Base-by-base conservation (phyloP, 2,797 vertebrate species). In the Borostomias antarcticus region DNA sequence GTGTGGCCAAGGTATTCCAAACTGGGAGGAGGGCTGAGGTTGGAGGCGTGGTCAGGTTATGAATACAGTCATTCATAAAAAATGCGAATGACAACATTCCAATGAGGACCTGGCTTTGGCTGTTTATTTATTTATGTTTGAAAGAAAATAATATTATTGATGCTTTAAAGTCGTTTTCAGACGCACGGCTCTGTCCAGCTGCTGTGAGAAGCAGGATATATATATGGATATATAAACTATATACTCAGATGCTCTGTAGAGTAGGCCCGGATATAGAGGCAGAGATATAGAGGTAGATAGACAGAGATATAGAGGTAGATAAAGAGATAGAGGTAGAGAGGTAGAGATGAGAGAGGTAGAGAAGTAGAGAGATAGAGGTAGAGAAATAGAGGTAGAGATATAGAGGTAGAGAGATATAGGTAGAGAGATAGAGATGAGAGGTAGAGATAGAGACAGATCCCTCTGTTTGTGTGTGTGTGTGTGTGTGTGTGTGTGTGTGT, bases 21-120 rank as follows among this genome's bases (percentile, higher is more conserved):
- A 60, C 8, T 43, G 51, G 66, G 48, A 51, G 8, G 64, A 62
- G 58, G 67, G 67, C 57, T 32, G 78, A 28, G 62, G 45, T 60
- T 72, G 33, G 2, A 57, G 91, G 91, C 85, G 91, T 87, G 88
- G 81, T 32, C 75, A 53, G 0, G 1, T 54, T 43, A 91, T 94
- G 92, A 94, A 94, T 91, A 82, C 88, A 79, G 74, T 93, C 93
- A 94, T 94, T 94, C 93, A 94, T 92, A 91, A 93, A 93, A 91
- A 84, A 68, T 82, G 70, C 48, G 87, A 89, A 88, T 88, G 85
- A 83, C 88, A 87, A 88, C 88, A 90, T 91, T 90, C 88, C 89
- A 82, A 69, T 85, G 82, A 83, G 64, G 79, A 82, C 70, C 85
- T 75, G 81, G 86, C 81, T 87, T 79, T 68, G 68, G 69, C 59